These are phyloP conservation scores for Argya squamiceps DNA, from an alignment of 2,797 vertebrate species.

Conservation along the genomic window DNA sequence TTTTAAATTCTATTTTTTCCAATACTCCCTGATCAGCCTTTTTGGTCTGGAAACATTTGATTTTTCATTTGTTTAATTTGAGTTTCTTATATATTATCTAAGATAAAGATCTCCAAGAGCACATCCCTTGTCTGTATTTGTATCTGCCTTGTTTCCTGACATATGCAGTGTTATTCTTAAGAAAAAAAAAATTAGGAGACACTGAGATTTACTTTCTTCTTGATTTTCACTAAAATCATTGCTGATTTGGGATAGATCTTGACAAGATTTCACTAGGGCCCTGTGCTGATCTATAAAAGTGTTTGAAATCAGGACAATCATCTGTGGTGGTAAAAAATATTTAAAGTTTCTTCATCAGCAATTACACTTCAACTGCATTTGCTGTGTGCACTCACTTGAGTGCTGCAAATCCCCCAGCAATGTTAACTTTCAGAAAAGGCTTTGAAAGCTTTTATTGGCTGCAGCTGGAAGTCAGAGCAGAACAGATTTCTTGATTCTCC, in stretches of 20 bases:
- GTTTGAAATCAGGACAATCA: not conserved
- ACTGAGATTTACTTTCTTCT: not conserved
- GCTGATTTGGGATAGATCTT: not conserved
- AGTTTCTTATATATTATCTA: not conserved
- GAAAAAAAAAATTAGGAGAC: not conserved
- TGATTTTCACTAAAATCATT: not conserved
- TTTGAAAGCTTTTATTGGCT: slow-evolving; percentile 61
- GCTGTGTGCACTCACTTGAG: not conserved
- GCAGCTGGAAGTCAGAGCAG: slow-evolving; percentile 45
- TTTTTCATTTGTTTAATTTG: not conserved
- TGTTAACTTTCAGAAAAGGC: slow-evolving; percentile 23
- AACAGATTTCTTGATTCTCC: not conserved
- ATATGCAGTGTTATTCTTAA: not conserved
- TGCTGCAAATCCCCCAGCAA: not conserved
- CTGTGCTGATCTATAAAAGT: not conserved
- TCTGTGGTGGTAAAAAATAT: not conserved
- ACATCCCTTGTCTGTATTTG: not conserved
- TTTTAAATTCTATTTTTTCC: not conserved
- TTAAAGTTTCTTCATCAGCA: not conserved
- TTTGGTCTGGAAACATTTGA: not conserved
- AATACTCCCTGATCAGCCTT: not conserved
- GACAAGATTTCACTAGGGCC: not conserved
- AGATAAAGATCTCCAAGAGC: not conserved
- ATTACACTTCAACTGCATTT: not conserved
- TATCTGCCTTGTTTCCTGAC: not conserved